Conservation (phyloP, 2,113 vertebrate genomes). For the Rattus rattus region DNA sequence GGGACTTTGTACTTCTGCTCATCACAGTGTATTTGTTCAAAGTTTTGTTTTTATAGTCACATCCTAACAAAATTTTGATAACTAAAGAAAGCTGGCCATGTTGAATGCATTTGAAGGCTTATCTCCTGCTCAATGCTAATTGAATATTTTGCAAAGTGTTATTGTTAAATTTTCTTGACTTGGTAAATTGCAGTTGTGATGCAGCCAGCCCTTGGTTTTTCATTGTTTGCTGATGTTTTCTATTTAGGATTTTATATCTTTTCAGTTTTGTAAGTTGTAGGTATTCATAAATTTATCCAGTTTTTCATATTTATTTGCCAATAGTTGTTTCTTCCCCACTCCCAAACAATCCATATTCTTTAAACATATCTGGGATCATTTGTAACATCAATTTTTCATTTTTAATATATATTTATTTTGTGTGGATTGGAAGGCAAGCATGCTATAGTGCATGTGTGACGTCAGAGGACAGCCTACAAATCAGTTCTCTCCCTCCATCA, state of each 20-base stretch:
- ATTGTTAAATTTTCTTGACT: background rate
- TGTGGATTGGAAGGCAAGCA: background rate
- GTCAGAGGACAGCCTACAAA: no score
- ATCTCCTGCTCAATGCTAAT: background rate
- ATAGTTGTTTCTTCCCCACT: background rate
- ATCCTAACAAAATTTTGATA: background rate
- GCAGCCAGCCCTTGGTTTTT: background rate
- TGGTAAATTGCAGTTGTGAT: background rate
- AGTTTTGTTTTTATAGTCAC: background rate
- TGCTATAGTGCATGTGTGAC: no score
- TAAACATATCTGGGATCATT: background rate
- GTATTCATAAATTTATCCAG: background rate
- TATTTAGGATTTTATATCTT: background rate
- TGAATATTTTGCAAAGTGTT: background rate
- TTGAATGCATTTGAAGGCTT: background rate
- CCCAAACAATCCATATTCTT: background rate
- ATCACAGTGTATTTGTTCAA: background rate
- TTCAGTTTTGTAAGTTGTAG: background rate
- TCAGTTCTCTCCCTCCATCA: no score
- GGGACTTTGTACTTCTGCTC: background rate
- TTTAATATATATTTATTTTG: background rate
- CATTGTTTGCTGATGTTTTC: background rate
- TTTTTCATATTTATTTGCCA: background rate
- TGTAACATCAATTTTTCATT: background rate
- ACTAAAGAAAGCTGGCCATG: background rate